Base-by-base conservation (phyloP, 2,888 invertebrate species). In the Platycheirus albimanus region DNA sequence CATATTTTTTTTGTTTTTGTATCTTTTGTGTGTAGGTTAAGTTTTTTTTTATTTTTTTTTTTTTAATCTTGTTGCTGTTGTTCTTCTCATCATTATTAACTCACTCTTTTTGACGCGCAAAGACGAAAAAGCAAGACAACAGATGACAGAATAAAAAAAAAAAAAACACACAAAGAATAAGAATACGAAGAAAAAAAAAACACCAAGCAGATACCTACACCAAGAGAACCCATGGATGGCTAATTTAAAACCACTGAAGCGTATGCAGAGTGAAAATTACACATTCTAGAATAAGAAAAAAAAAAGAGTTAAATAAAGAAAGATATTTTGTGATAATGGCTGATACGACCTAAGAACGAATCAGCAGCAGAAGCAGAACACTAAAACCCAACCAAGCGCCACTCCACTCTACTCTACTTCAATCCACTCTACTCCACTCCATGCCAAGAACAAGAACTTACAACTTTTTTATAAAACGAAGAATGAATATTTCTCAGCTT, bases 231-330 rank as follows among this genome's bases (percentile, higher is more conserved):
- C 67, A 74, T 78, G 78, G 78, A 72, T 64, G 69, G 83, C 64
- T 83, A 78, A 83, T 78, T 78, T 83, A 74, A 72, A 78, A 38
- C 69, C 83, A 83, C 63, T 77, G 56, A 83, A 83, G 83, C 83
- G 83, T 83, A 83, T 74, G 78, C 83, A 78, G 83, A 78, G 83
- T 83, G 83, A 83, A 83, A 83, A 83, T 78, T 83, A 83, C 49
- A 28, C 72, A 69, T 78, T 78, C 64, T 64, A 28, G 24, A 41
- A 43, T 56, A 61, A 45, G 8, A 45, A 51, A 1, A 56, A 64
- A 36, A 71, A 17, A 71, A 51, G 36, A 61, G 3, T 17, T 38
- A 43, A 33, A 77, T 8, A 17, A 33, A 49, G 20, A 49, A 49
- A 64, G 64, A 64, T 45, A 41, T 72, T 63, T 69, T 54, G 36